phyloP scores from a whole-genome alignment of 2,797 vertebrate species.

The Heterohyrax brucei region DNA sequence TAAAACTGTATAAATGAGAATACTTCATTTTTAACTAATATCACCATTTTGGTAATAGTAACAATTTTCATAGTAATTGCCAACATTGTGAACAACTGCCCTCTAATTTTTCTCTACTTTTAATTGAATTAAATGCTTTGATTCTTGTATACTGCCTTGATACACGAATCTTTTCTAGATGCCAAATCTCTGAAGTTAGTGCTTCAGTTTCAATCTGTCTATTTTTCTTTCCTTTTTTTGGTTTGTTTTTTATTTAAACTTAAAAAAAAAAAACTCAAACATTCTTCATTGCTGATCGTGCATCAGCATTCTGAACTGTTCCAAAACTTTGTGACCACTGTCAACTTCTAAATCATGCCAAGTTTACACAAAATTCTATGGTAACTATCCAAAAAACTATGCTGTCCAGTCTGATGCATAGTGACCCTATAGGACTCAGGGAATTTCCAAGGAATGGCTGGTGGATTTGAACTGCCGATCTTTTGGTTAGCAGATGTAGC shows the following conservation, averaged over 20 bases:
- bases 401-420: no score
- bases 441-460: no score
- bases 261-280: not conserved
- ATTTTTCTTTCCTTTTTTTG: no score
- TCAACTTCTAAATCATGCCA: not conserved
- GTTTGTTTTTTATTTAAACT: not conserved
- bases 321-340: not conserved
- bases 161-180: not conserved
- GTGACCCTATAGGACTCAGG: no score
- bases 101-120: constrained; percentile 49
- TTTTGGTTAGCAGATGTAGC: no score
- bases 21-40: not conserved
- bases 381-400: not conserved
- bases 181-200: not conserved
- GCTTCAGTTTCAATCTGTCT: not conserved
- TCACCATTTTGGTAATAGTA: not conserved
- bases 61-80: not conserved
- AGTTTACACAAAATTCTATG: not conserved
- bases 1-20: not conserved
- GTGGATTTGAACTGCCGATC: no score
- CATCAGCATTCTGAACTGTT: not conserved
- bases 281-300: not conserved
- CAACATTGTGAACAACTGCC: not conserved
- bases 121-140: not conserved
- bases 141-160: not conserved